Evolutionary conservation across 2,888 invertebrate species (phyloP).

Genomic region (Eurytoma californica): DNA sequence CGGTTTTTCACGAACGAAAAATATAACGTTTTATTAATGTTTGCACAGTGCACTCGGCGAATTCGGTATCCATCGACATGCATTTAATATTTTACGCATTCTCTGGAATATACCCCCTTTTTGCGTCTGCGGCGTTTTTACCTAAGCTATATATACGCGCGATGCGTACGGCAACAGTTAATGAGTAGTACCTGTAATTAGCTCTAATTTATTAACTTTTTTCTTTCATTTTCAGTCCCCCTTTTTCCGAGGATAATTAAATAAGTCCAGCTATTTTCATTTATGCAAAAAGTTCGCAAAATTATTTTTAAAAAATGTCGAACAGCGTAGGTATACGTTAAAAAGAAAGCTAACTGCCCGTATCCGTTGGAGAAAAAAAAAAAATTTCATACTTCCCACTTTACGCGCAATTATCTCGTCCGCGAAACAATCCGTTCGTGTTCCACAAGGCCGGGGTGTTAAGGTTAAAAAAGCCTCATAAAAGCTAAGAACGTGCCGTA

Average conservation of each 20-base stretch:
- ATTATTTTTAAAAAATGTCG: no score
- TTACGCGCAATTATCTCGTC: constrained; percentile 1
- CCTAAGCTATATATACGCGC: background rate
- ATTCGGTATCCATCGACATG: constrained; percentile 44
- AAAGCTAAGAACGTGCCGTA: constrained; percentile 37
- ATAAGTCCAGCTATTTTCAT: no score
- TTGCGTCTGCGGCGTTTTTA: constrained; percentile 13
- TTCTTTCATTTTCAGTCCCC: background rate
- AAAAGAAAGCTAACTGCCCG: no score
- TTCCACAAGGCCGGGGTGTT: background rate
- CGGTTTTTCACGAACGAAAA: constrained; percentile 55
- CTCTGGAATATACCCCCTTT: constrained; percentile 3
- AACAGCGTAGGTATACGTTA: no score
- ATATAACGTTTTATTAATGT: constrained; percentile 66
- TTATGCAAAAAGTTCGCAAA: no score
- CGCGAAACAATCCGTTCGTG: background rate
- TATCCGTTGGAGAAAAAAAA: no score
- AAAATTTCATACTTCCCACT: background rate
- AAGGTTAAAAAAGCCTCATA: constrained; percentile 17
- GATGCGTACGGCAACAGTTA: background rate
- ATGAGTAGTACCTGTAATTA: constrained; percentile 11
- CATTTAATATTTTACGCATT: constrained; percentile 23
- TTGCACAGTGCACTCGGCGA: constrained; percentile 57
- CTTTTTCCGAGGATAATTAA: no score
- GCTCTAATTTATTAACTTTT: constrained; percentile 11